Percentiles rank a stretch among this genome's conserved stretches.
These are phyloP conservation scores for Pluvialis apricaria DNA, from an alignment of 2,113 vertebrate genomes.

Conservation along the genomic window DNA sequence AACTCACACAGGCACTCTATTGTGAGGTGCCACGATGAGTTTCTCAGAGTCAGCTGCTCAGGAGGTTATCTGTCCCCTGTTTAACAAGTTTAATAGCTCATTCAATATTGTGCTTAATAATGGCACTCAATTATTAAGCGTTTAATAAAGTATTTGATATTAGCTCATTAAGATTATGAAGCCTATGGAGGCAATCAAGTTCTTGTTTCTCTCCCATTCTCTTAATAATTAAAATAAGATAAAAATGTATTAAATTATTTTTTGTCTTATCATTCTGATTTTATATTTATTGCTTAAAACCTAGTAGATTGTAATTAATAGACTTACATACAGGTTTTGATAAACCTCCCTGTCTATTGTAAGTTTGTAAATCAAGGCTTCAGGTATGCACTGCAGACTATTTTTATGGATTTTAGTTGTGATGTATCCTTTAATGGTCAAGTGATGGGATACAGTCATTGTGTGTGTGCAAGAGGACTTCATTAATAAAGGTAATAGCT, in stretches of 20 bases:
- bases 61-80: not conserved
- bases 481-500: not conserved
- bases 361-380: not conserved
- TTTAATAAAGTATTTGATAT: conserved; percentile 5
- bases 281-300: not conserved
- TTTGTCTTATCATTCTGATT: not conserved
- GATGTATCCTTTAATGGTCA: not conserved
- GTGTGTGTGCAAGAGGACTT: not conserved
- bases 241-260: not conserved
- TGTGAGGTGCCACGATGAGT: not conserved
- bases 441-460: not conserved
- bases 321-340: not conserved
- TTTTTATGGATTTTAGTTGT: not conserved
- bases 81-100: conserved; percentile 11
- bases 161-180: not conserved
- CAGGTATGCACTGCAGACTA: not conserved
- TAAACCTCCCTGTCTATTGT: not conserved
- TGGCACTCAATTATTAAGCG: not conserved
- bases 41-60: not conserved
- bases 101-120: not conserved
- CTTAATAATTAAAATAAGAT: conserved; percentile 1
- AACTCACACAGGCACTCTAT: not conserved
- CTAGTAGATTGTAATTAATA: not conserved
- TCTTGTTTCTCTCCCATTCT: not conserved
- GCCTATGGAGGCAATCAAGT: not conserved